A percentile compares a stretch with the other conserved stretches of the same genome.
Conservation (phyloP, 2,797 vertebrate genomes). For the Halcyon badia region DNA sequence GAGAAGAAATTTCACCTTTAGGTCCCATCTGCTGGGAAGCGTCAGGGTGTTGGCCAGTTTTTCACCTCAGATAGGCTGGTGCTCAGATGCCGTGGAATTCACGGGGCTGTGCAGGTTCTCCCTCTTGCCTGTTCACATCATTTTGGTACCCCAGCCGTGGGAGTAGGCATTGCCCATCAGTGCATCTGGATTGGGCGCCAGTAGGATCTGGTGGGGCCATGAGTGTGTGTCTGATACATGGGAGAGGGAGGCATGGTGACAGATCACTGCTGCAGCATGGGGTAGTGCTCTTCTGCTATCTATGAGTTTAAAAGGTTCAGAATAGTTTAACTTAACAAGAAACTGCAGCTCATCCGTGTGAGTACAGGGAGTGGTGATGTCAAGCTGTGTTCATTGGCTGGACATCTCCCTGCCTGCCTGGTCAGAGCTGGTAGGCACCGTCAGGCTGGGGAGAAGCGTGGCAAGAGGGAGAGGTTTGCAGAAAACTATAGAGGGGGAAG, state of each 20-base stretch:
- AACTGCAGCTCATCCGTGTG: not conserved
- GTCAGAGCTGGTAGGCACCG: not conserved
- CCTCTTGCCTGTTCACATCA: not conserved
- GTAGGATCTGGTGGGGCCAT: not conserved
- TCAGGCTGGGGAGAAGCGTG: not conserved
- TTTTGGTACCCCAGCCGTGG: not conserved
- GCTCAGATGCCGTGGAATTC: not conserved
- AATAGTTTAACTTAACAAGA: not conserved
- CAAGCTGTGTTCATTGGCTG: not conserved
- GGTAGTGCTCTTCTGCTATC: not conserved
- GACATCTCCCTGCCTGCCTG: not conserved
- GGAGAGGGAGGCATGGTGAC: not conserved
- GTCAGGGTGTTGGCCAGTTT: not conserved
- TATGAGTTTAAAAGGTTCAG: not conserved
- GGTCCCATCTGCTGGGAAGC: not conserved
- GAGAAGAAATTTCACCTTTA: not conserved
- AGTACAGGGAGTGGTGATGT: not conserved
- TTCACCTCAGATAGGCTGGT: not conserved
- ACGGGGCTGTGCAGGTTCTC: not conserved
- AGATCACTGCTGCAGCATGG: not conserved
- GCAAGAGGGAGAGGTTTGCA: not conserved
- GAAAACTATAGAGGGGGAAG: fast-evolving
- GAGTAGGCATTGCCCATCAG: not conserved
- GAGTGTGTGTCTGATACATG: too few relatives aligned
- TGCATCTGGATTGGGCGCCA: not conserved